Conservation (phyloP, 2,797 vertebrate genomes). For the Scolopax rusticola region DNA sequence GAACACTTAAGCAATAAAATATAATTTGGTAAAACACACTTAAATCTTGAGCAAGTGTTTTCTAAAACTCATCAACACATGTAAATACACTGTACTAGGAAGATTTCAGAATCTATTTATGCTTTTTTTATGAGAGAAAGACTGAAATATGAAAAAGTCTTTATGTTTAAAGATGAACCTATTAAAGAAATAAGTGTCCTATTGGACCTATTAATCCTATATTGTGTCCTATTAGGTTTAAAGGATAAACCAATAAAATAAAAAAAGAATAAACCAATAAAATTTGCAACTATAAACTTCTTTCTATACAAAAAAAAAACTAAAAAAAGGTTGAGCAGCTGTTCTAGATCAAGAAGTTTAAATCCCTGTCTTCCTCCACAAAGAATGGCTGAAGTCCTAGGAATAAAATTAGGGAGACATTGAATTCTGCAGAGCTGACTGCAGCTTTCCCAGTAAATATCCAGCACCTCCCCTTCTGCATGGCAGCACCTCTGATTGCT, state of each 20-base stretch:
- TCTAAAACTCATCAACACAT: not conserved
- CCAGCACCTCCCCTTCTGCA: not conserved
- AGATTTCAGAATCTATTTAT: not conserved
- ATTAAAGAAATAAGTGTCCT: too few relatives aligned
- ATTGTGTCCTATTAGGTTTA: too few relatives aligned
- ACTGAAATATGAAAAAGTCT: not conserved
- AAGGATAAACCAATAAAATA: too few relatives aligned
- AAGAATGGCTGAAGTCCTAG: not conserved
- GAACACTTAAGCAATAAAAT: not conserved
- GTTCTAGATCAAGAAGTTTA: not conserved
- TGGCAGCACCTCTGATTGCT: not conserved
- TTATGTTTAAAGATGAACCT: not conserved
- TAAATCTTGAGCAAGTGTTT: not conserved
- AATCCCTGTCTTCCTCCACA: not conserved
- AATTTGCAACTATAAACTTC: not conserved
- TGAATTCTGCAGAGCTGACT: not conserved
- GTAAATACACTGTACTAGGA: not conserved
- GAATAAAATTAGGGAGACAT: not conserved
- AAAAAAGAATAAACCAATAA: not conserved
- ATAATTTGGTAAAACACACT: not conserved
- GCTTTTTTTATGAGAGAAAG: not conserved
- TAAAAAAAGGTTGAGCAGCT: not conserved
- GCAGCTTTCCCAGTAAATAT: not conserved
- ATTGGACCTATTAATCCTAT: too few relatives aligned
- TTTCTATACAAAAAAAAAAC: not conserved